Conservation (phyloP, 2,113 vertebrate genomes). For the Mystacornis crossleyi region DNA sequence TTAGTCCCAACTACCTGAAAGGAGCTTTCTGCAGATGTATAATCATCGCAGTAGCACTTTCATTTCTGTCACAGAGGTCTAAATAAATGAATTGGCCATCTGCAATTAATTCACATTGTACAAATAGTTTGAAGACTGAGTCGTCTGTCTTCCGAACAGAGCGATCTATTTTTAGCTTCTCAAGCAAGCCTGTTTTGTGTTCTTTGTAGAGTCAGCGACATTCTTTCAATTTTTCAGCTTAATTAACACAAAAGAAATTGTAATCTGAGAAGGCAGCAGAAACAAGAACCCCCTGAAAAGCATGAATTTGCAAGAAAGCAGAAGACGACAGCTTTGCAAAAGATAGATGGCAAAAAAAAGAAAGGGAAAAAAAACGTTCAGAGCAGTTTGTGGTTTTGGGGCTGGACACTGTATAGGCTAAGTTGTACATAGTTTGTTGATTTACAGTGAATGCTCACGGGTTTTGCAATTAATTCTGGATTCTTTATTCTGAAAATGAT, state of each 20-base stretch:
- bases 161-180: conserved; percentile 73
- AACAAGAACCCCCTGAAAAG: conserved; percentile 51
- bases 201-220: conserved; percentile 78
- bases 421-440: not conserved
- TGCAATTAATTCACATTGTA: conserved; percentile 65
- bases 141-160: conserved; percentile 69
- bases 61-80: conserved; percentile 52
- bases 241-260: conserved; percentile 77
- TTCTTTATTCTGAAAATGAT: not conserved
- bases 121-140: conserved; percentile 60
- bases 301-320: conserved; percentile 59
- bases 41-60: not conserved
- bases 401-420: not conserved
- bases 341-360: not conserved
- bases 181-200: conserved; percentile 69
- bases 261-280: conserved; percentile 73
- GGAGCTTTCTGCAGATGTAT: not conserved
- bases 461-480: not conserved
- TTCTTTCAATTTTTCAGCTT: conserved; percentile 74
- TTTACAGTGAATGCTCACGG: not conserved
- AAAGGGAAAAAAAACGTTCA: not conserved
- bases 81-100: conserved; percentile 60
- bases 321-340: conserved; percentile 26
- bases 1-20: not conserved
- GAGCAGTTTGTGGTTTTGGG: not conserved